A percentile compares a stretch with the other conserved stretches of the same genome.
Evolutionary conservation across 2,113 vertebrate genomes (phyloP).

Genomic region (Acinonyx jubatus): DNA sequence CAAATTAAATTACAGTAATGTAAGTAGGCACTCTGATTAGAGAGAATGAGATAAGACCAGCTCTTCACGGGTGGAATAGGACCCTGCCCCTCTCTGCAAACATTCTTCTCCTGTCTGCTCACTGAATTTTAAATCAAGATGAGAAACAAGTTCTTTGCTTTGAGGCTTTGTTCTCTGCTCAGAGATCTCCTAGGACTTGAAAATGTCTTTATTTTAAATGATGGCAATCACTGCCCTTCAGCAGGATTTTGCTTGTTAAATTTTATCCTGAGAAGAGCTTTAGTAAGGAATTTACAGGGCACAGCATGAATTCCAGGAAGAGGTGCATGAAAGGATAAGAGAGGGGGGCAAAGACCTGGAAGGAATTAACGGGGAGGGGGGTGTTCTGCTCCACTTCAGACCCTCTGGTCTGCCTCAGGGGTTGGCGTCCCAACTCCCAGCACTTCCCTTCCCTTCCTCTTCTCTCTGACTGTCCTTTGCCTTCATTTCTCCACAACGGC

Average conservation of each 20-base stretch:
- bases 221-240: background rate
- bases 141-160: background rate
- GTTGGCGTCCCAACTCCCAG: background rate
- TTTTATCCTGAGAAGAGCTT: slow-evolving; percentile 18
- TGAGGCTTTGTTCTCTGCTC: slow-evolving; percentile 17
- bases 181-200: slow-evolving; percentile 1
- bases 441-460: background rate
- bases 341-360: background rate
- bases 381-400: background rate
- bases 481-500: background rate
- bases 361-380: background rate
- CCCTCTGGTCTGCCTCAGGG: background rate
- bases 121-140: slow-evolving; percentile 7
- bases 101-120: background rate
- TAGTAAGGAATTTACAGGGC: background rate
- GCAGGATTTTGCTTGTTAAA: background rate
- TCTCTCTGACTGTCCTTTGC: background rate
- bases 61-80: background rate
- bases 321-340: background rate
- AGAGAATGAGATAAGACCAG: background rate
- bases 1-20: background rate
- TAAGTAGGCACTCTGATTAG: background rate
- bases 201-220: slow-evolving; percentile 33
- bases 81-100: background rate
- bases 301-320: slow-evolving; percentile 17